phyloP scores from a whole-genome alignment of 2,113 vertebrate genomes.

The Spea multiplicata region DNA sequence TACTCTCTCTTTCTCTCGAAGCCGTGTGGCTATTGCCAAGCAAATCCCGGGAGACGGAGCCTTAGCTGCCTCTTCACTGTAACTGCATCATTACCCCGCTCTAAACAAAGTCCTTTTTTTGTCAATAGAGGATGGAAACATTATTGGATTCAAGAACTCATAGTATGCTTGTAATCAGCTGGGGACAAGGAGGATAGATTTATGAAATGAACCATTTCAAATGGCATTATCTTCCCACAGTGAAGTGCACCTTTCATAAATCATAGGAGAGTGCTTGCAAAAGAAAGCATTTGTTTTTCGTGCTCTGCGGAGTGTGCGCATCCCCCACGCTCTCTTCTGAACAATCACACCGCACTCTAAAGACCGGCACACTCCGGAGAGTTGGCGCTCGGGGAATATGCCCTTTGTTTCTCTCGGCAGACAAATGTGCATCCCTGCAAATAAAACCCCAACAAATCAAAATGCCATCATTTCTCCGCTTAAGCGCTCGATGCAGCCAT shows the following conservation, averaged over 20 bases:
- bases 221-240: conserved; percentile 82
- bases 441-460: neutral
- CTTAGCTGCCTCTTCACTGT: conserved; percentile 63
- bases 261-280: conserved; percentile 68
- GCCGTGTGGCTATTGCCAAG: conserved; percentile 64
- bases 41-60: conserved; percentile 66
- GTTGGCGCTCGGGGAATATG: neutral
- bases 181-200: conserved; percentile 75
- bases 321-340: conserved; percentile 41
- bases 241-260: conserved; percentile 85
- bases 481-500: too few species aligned
- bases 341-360: conserved; percentile 20
- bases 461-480: neutral
- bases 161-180: conserved; percentile 62
- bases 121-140: conserved; percentile 80
- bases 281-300: conserved; percentile 72
- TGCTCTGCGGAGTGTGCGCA: conserved; percentile 57
- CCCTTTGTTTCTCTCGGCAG: conserved; percentile 3
- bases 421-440: conserved; percentile 3
- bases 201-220: conserved; percentile 90
- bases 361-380: conserved; percentile 36
- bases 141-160: conserved; percentile 78
- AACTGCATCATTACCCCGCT: conserved; percentile 73
- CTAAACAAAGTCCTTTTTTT: conserved; percentile 71
- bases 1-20: conserved; percentile 57